Evolutionary conservation across 2,888 invertebrate species (phyloP), one percentile per base, ranked within the genome.

Genomic region (Diadromus collaris): DNA sequence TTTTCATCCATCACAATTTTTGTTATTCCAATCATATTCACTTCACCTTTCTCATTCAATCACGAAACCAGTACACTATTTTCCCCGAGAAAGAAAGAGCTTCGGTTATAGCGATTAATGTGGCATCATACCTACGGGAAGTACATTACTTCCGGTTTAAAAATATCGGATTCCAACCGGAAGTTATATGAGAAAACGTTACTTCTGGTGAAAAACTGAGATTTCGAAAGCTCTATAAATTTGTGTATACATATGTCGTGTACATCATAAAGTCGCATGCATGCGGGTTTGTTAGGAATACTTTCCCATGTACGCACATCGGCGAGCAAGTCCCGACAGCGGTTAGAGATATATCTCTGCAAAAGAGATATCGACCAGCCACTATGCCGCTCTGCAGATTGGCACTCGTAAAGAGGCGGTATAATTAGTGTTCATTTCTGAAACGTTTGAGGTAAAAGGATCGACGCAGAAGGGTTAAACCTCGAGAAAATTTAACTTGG

Each of bases 361-460:
- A 2, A 24, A 51, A 24, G 51, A 24, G 51, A 51, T 51, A 24
- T 6, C 51, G 51, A 51, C 24, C 51, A 13, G 13, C 24, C 13
- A 51, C 13, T 51, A 13, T 21, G 48, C 51, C 6, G 24, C 24
- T 24, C 10, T 5, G 51, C 21, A 21, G 5, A 51, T 51, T 51
- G 51, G 51, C 51, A 51, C 21, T 51, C 51, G 51, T 51, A 48
- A 51, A 51, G 10, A 2, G 21, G 24, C 51, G 24, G 24, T 51
- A 24, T 24, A 10, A 51, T 24, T 51, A 0, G 21, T 21, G 3
- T 21, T 48, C 21, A 19, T 21, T 51, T 51, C 51, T 21, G 5
- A 48, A 21, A 19, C 2, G 10, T 3, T 48, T 21, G 51, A 51
- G 13, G 51, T 24, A 21, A 24, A 51, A 51, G 10, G 24, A 24